Conservation (phyloP, 2,888 invertebrate genomes). For the Yponomeuta malinellus region DNA sequence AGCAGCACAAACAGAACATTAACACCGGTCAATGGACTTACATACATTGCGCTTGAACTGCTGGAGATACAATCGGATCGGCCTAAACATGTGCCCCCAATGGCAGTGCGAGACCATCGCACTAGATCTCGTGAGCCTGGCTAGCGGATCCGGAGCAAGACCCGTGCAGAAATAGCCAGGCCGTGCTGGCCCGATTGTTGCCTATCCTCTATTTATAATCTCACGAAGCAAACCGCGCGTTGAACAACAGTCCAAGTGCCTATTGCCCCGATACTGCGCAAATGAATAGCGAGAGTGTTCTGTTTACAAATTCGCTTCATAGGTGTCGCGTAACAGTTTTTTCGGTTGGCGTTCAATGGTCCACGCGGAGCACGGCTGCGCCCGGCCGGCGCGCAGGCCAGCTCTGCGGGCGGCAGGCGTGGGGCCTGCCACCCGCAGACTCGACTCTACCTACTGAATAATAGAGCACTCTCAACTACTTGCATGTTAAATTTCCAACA, state of each 20-base stretch:
- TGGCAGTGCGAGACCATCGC: slow-evolving; percentile 43
- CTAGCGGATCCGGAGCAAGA: slow-evolving; percentile 53
- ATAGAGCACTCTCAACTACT: too few species aligned
- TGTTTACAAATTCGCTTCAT: slow-evolving; percentile 33
- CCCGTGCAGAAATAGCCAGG: slow-evolving; percentile 58
- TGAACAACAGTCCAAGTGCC: slow-evolving; percentile 36
- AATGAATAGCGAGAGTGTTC: slow-evolving; percentile 35
- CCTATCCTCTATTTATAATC: slow-evolving; percentile 59
- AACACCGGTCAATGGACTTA: slow-evolving; percentile 20
- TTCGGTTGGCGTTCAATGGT: neutral
- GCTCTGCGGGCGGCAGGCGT: too few species aligned
- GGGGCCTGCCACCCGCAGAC: too few species aligned
- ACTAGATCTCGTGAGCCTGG: slow-evolving; percentile 38
- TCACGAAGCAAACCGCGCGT: slow-evolving; percentile 12
- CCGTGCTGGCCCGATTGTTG: slow-evolving; percentile 45
- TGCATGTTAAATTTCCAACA: too few species aligned
- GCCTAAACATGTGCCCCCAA: slow-evolving; percentile 43
- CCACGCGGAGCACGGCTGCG: neutral
- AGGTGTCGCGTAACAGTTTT: neutral
- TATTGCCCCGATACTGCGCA: slow-evolving; percentile 41
- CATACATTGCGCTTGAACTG: slow-evolving; percentile 33
- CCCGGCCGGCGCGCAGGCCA: too few species aligned
- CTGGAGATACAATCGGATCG: slow-evolving; percentile 33
- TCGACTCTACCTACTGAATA: too few species aligned
- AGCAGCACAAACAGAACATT: slow-evolving; percentile 8